Evolutionary conservation across 23 tunicate genomes (phyloP), one percentile per base, ranked within the genome.

Genomic region (Corella eumyota): DNA sequence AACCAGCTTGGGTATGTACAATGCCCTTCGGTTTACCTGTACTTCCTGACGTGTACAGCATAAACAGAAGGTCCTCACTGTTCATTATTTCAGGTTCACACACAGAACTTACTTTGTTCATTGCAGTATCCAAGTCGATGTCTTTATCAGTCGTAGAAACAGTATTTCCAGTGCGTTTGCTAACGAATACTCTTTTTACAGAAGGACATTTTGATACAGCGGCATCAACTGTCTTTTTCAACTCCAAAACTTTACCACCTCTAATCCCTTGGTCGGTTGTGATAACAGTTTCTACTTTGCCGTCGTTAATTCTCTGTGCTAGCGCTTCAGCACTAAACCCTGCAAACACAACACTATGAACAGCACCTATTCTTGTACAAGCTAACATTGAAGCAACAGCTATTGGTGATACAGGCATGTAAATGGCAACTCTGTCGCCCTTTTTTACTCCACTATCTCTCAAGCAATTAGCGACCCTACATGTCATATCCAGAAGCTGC

Each of bases 11-110:
- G 2, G 83, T 71, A 36, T 93, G 99, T 20, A 85, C 75, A 37
- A 93, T 88, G 1, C 99, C 99, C 62, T 93, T 93, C 34, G 99
- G 99, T 73, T 93, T 93, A 4, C 99, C 99, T 29, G 99, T 93
- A 53, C 99, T 93, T n/a, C 99, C 99, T 50, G 99, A 93, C 0
- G 99, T 93, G 56, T 93, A 93, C 24, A 93, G 70, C 71, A 76
- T 68, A 53, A 85, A 93, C 36, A 93, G 64, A 45, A 69, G 55
- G 32, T 93, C 86, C 59, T 93, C 99, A 63, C 95, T 76, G 56
- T 93, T 56, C 88, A 93, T 79, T 2, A 64, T 20, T 30, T 58
- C 95, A 4, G 99, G 90, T 62, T 72, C 66, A 61, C 90, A 85
- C 25, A 32, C 35, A 0, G 35, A 23, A 6, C 37, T 30, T 33